Conservation (phyloP, 2,797 vertebrate species). For the Gorsachius magnificus region DNA sequence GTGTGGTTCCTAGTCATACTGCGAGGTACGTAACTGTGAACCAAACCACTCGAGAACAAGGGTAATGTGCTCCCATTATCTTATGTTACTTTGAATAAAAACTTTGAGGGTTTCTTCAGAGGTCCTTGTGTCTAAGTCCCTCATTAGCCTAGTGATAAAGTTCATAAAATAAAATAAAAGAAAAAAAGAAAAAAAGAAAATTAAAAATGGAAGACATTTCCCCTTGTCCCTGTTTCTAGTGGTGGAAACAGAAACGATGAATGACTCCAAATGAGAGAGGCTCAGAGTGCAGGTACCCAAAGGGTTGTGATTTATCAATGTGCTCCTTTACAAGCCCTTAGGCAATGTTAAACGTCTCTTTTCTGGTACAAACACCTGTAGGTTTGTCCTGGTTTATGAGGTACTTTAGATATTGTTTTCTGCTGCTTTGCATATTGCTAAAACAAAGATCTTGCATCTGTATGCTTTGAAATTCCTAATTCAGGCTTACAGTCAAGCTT, state of each 20-base stretch:
- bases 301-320: neutral
- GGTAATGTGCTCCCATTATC: neutral
- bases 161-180: neutral
- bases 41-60: neutral
- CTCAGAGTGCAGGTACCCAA: neutral
- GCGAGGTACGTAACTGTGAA: neutral
- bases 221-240: neutral
- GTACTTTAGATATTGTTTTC: neutral
- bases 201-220: neutral
- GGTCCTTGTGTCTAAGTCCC: neutral
- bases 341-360: neutral
- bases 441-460: neutral
- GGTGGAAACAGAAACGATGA: neutral
- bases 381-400: neutral
- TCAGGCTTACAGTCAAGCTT: neutral
- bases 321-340: neutral
- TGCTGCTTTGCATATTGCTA: neutral
- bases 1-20: neutral
- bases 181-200: neutral
- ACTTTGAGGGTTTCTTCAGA: neutral
- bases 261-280: neutral
- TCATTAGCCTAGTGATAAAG: neutral
- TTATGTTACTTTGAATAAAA: neutral
- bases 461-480: neutral
- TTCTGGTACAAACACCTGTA: neutral